Base-by-base conservation (phyloP, 2,888 invertebrate species). In the Diarsia mendica region DNA sequence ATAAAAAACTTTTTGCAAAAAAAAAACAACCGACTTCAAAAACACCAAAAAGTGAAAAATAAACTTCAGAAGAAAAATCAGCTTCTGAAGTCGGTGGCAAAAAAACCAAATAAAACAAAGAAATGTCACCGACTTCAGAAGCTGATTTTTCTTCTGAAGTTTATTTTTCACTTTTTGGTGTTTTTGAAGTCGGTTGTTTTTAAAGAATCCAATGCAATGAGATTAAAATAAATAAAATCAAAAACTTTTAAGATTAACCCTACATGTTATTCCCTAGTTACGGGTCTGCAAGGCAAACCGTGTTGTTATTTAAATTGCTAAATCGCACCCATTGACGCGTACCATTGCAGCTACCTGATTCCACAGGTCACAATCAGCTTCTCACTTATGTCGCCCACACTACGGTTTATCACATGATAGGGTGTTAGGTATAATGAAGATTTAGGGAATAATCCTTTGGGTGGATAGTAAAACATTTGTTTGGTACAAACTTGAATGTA, bases 331-430 rank as follows among this genome's bases (percentile, higher is more conserved):
- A 79, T n/a, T 65, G n/a, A 75, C 64, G 11, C 48, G 63, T 23
- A 13, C 11, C 44, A 53, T 39, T n/a, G 53, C n/a, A n/a, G n/a
- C 69, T 53, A 9, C 61, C 53, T 63, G 39, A 39, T 49, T 64
- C 28, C 11, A 13, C 39, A 15, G 55, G 44, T 23, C 78, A 53
- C 46, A 53, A 77, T 71, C 79, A 79, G 33, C 44, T 55, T 23
- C 55, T 65, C 9, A 49, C 79, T 79, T 55, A 49, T 20, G n/a
- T 33, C 79, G 72, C 77, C 77, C 46, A 77, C 77, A n/a, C 64
- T 51, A 23, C 55, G 13, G 20, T 65, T n/a, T 72, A 33, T 58
- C 55, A 49, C 28, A 20, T 23, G 49, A 51, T 64, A 58, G 44
- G 20, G 55, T 44, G 55, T 64, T 58, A 33, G 33, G 33, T 51